phyloP scores from a whole-genome alignment of 2,888 invertebrate species.

The Drosophila pegasa region DNA sequence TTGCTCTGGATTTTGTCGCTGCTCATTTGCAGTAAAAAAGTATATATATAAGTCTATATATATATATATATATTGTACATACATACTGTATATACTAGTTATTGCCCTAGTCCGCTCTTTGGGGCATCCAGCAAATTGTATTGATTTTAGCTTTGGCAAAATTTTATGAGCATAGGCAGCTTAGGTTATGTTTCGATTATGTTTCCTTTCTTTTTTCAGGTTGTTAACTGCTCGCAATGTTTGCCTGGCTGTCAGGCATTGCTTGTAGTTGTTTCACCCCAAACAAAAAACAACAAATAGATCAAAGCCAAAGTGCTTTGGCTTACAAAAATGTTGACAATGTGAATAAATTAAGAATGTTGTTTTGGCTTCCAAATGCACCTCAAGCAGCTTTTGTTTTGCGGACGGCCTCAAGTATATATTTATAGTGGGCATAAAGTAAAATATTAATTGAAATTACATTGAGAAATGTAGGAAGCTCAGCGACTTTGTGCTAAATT shows the following conservation, averaged over 20 bases:
- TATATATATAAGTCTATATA: neutral
- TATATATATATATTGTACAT: neutral
- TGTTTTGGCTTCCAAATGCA: slow-evolving; percentile 10
- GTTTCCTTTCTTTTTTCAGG: slow-evolving; percentile 20
- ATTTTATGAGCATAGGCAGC: slow-evolving; percentile 42
- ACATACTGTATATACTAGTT: slow-evolving; percentile 17
- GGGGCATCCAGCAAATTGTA: slow-evolving; percentile 46
- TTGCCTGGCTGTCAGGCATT: slow-evolving; percentile 6
- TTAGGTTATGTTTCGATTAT: slow-evolving; percentile 26
- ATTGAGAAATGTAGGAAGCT: no score
- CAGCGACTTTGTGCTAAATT: no score
- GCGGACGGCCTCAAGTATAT: neutral
- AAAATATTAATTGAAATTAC: neutral
- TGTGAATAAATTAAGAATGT: slow-evolving; percentile 20
- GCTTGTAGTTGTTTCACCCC: slow-evolving; percentile 16
- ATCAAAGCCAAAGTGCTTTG: slow-evolving; percentile 26
- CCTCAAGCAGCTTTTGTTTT: slow-evolving; percentile 3
- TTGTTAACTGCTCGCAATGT: slow-evolving; percentile 36
- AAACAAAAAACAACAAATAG: slow-evolving; percentile 20
- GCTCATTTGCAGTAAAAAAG: slow-evolving; percentile 75
- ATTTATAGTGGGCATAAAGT: neutral
- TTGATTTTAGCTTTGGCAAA: slow-evolving; percentile 49
- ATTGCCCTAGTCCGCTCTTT: slow-evolving; percentile 5
- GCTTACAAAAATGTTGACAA: slow-evolving; percentile 24
- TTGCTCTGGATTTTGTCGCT: slow-evolving; percentile 26